Percentiles rank a stretch among this genome's conserved stretches.
phyloP scores from a whole-genome alignment of 1,140 invertebrate genomes.

The Olivierus martensii region DNA sequence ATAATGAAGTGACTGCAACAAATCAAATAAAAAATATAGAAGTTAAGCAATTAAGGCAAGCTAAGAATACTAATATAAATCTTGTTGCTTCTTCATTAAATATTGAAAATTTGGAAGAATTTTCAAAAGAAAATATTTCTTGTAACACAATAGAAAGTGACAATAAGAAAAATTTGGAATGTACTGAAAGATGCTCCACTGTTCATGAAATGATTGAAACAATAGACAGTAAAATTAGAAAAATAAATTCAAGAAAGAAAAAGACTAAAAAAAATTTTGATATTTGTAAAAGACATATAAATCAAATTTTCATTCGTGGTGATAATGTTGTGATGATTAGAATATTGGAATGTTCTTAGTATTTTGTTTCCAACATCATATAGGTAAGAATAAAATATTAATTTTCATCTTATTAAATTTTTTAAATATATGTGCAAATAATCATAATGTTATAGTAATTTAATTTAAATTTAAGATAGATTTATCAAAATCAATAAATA shows the following conservation, averaged over 20 bases:
- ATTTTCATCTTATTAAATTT: too few relatives aligned
- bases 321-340: constrained; percentile 59
- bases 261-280: background rate
- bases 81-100: background rate
- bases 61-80: too few relatives aligned
- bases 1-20: background rate
- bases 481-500: too few relatives aligned
- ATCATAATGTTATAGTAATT: too few relatives aligned
- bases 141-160: background rate
- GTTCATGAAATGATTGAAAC: too few relatives aligned
- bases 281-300: constrained; percentile 44
- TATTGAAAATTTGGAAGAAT: background rate
- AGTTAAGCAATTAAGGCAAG: background rate
- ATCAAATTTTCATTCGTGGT: constrained; percentile 65
- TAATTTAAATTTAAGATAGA: too few relatives aligned
- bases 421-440: too few relatives aligned
- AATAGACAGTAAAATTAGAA: too few relatives aligned
- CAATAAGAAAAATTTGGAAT: background rate
- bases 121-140: background rate
- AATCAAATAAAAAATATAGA: background rate
- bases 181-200: too few relatives aligned
- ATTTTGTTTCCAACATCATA: too few relatives aligned
- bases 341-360: background rate
- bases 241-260: background rate
- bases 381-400: too few relatives aligned